A percentile compares a stretch with the other conserved stretches of the same genome.
Evolutionary conservation across 2,797 vertebrate species (phyloP).

Genomic region (Poeciliopsis turneri): DNA sequence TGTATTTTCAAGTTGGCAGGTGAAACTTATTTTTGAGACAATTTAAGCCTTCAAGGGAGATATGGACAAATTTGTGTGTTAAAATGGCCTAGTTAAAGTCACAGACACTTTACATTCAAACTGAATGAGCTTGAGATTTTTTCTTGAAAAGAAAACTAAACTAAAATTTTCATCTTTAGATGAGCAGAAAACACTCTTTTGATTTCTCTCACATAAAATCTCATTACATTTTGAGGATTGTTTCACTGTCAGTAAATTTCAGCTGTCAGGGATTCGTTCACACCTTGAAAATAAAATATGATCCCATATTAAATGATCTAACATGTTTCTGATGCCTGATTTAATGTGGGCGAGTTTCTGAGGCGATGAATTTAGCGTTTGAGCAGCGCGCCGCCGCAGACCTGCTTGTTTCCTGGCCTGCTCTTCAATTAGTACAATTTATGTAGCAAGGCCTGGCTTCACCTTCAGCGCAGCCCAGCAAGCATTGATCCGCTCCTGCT

Average conservation of each 20-base stretch:
- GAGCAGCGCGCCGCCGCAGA: constrained; percentile 62
- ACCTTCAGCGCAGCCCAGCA: constrained; percentile 74
- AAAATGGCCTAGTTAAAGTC: background rate
- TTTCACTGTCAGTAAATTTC: constrained; percentile 41
- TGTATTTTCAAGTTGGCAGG: background rate
- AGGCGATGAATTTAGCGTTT: constrained; percentile 62
- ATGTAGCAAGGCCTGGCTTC: constrained; percentile 72
- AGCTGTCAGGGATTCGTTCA: constrained; percentile 27
- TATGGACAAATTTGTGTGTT: background rate
- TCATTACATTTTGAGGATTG: background rate
- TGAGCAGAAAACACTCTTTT: background rate
- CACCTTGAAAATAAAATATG: background rate
- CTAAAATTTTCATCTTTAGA: background rate
- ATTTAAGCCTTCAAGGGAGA: background rate
- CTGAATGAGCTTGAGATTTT: background rate
- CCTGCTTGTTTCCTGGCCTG: constrained; percentile 67
- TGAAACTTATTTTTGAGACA: background rate
- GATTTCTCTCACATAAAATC: background rate
- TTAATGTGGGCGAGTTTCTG: constrained; percentile 53
- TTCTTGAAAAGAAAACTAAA: background rate
- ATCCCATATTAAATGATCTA: constrained; percentile 11
- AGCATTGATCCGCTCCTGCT: constrained; percentile 77
- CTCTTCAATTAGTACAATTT: constrained; percentile 82
- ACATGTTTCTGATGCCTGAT: constrained; percentile 49
- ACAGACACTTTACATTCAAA: background rate